Conservation (phyloP, 2,888 invertebrate species). For the Blastobasis lacticolella region DNA sequence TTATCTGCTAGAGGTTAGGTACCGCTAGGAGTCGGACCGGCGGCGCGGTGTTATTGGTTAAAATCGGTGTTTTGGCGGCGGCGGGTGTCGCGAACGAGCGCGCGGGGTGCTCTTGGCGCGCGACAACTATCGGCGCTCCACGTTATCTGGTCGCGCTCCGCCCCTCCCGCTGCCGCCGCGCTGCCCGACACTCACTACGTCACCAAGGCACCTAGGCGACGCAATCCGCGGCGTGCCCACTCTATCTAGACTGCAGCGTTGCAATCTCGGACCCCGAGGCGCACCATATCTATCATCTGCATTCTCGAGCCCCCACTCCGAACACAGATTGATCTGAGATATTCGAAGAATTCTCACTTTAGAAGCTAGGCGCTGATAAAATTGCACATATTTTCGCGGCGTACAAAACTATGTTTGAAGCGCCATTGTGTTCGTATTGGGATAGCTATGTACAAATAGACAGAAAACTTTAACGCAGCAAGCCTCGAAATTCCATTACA, state of each 20-base stretch:
- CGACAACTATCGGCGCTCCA: conserved; percentile 46
- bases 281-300: conserved; percentile 5
- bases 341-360: too few species aligned
- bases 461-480: background rate
- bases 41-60: conserved; percentile 28
- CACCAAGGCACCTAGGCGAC: conserved; percentile 1
- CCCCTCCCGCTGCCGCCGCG: conserved; percentile 34
- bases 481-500: conserved; percentile 18
- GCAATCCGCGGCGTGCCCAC: conserved; percentile 12
- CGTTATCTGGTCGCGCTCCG: conserved; percentile 57
- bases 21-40: conserved; percentile 29
- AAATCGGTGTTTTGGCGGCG: conserved; percentile 19
- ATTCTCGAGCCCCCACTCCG: background rate
- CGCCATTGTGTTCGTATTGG: too few species aligned
- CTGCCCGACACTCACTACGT: conserved; percentile 21
- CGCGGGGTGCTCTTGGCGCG: conserved; percentile 28
- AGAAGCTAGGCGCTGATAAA: too few species aligned
- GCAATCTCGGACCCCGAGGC: conserved; percentile 4
- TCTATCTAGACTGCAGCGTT: conserved; percentile 1
- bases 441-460: background rate
- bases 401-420: too few species aligned
- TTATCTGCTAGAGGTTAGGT: conserved; percentile 11
- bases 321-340: too few species aligned
- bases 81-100: conserved; percentile 17
- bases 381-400: too few species aligned